Base-by-base conservation (phyloP, 30 jellyfish, hydroid and myxozoan species). In the Clytia hemisphaerica region DNA sequence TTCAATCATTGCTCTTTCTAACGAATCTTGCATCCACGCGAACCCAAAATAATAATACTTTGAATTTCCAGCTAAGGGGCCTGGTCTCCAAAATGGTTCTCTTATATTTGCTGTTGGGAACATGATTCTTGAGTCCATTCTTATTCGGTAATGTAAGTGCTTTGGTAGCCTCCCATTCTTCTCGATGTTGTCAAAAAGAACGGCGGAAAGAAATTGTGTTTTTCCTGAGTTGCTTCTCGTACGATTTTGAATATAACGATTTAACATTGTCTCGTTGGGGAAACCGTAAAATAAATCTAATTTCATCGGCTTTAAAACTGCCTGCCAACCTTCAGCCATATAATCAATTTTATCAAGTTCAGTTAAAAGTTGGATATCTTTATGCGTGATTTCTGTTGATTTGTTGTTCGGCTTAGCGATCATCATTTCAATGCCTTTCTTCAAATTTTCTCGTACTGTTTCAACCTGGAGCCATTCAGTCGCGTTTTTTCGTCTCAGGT, bases 11-110 rank as follows among this genome's bases (percentile, higher is more conserved):
- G 98, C 98, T 2, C 98, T 67, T 66, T 89, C 98, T 32, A 89
- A 61, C 47, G 76, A 93, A 60, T 89, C 98, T 76, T 89, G 98
- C 68, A 89, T 67, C 98, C 98, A 89, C 10, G 92, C 95, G 54
- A 89, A 89, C 0, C 95, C 98, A 45, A 51, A 72, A 44, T 61
- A 63, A 54, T 57, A 87, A 61, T 87, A 87, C 59, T 54, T 65
- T 44, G 72, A 44, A 1, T 46, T 68, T 3, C 61, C 2, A 9
- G 61, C 46, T 24, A 50, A 67, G 54, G 93, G 83, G 64, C 98
- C 95, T 48, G 98, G 98, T 74, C 71, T 75, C 98, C 98, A 89
- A 67, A 80, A 72, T 36, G 89, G 58, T 53, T 90, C 76, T 30
- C 95, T 80, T 38, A 89, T 77, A 60, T 82, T 79, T 37, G 79